Evolutionary conservation across 2,113 vertebrate genomes (phyloP).

Genomic region (Pelvicachromis taeniatus): DNA sequence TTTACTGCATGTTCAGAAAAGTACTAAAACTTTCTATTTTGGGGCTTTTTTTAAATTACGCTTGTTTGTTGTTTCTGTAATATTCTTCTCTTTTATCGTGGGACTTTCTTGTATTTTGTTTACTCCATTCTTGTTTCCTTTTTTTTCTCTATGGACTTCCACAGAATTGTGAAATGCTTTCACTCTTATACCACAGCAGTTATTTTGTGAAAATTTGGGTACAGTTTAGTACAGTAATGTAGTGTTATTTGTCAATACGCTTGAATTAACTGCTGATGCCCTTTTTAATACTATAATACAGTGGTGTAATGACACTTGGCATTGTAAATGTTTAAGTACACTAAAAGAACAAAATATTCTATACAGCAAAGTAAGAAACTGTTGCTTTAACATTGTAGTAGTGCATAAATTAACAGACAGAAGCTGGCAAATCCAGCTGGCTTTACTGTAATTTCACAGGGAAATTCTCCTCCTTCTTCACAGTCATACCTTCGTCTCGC

Average conservation of each 20-base stretch:
- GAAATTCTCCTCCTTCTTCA: neutral
- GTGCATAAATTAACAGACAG: neutral
- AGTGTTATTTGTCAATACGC: neutral
- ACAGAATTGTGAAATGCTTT: neutral
- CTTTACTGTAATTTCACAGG: neutral
- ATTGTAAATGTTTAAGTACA: neutral
- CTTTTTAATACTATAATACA: neutral
- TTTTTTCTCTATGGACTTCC: neutral
- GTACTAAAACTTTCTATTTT: neutral
- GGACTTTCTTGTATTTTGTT: neutral
- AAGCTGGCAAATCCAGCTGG: neutral
- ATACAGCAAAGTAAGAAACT: neutral
- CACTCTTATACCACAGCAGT: neutral
- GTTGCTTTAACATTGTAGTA: neutral
- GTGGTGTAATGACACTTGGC: neutral
- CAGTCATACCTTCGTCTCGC: slow-evolving; percentile 46
- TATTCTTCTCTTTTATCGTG: neutral
- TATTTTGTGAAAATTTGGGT: neutral
- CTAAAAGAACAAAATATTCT: neutral
- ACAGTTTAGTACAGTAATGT: neutral
- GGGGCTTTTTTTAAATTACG: rapidly evolving
- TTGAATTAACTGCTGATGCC: neutral
- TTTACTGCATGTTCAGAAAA: neutral
- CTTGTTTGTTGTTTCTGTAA: neutral
- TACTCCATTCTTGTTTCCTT: neutral